A percentile compares a stretch with the other conserved stretches of the same genome.
These are phyloP conservation scores for Brachionus calyciflorus DNA, from an alignment of 1,140 invertebrate genomes.

Conservation along the genomic window DNA sequence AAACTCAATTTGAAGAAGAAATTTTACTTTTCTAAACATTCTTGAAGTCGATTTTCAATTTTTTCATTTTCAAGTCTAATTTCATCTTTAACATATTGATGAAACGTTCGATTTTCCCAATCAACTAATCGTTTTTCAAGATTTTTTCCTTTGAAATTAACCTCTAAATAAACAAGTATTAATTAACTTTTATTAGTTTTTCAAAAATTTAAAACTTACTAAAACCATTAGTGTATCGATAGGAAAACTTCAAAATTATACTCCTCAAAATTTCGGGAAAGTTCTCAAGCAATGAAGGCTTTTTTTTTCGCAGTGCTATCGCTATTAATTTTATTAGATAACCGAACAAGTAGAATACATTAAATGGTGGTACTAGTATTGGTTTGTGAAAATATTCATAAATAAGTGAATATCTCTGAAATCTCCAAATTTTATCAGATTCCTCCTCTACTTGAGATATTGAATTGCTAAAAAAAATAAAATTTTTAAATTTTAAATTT, in stretches of 20 bases:
- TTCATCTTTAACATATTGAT: not conserved
- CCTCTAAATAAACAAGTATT: not conserved
- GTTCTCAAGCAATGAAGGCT: too few species aligned
- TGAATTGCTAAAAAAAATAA: not conserved
- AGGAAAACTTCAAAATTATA: constrained; percentile 12
- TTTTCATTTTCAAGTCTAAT: not conserved
- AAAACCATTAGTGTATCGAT: constrained; percentile 32
- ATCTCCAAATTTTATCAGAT: constrained; percentile 32
- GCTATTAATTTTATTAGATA: not conserved
- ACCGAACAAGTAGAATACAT: not conserved
- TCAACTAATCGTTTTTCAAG: not conserved
- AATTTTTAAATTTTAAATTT: not conserved
- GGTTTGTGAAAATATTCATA: constrained; percentile 43
- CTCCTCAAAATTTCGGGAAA: not conserved
- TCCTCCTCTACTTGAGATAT: constrained; percentile 1
- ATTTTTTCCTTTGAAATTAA: not conserved
- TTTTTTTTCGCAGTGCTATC: not conserved
- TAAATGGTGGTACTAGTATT: constrained; percentile 11
- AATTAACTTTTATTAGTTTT: not conserved
- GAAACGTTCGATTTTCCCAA: constrained; percentile 13
- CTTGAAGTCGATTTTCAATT: not conserved
- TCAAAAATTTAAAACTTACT: constrained; percentile 4
- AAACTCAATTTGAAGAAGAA: too few species aligned
- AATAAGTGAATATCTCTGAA: constrained; percentile 30
- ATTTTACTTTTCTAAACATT: constrained; percentile 14